Conservation (phyloP, 2,888 invertebrate species). For the Cataglyphis rosenhaueri region DNA sequence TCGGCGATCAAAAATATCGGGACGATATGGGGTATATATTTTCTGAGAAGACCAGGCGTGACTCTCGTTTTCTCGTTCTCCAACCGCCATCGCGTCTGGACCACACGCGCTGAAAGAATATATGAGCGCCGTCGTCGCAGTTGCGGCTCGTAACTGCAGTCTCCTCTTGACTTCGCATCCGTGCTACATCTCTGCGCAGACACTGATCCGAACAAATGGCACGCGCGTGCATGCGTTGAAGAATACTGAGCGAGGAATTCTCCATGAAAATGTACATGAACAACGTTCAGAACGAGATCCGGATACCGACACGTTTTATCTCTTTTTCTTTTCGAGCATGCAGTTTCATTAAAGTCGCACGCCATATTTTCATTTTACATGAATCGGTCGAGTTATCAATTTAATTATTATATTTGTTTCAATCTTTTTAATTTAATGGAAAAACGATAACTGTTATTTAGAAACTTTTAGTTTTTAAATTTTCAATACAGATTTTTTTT, state of each 20-base stretch:
- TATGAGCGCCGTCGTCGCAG: constrained; percentile 57
- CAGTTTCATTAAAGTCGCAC: constrained; percentile 44
- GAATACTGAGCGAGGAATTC: constrained; percentile 68
- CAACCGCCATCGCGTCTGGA: constrained; percentile 28
- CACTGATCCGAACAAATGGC: constrained; percentile 69
- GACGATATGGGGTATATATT: constrained; percentile 24
- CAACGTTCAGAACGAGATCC: constrained; percentile 65
- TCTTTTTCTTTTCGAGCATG: constrained; percentile 42
- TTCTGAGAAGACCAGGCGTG: constrained; percentile 35
- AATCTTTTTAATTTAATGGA: background rate
- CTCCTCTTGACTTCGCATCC: constrained; percentile 68
- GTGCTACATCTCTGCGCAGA: constrained; percentile 62
- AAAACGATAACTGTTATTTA: background rate
- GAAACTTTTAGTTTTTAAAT: background rate
- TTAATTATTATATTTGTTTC: constrained; percentile 12
- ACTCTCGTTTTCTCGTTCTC: constrained; percentile 25
- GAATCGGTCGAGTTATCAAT: constrained; percentile 11
- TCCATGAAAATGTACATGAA: constrained; percentile 67
- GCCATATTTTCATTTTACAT: constrained; percentile 35
- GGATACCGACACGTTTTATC: constrained; percentile 58
- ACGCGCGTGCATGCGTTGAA: constrained; percentile 71
- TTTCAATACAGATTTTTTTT: background rate
- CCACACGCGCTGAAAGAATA: constrained; percentile 61
- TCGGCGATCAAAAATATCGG: constrained; percentile 8
- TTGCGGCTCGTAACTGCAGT: constrained; percentile 66